Conservation (phyloP, 2,888 invertebrate species). For the Heteropelma amictum region DNA sequence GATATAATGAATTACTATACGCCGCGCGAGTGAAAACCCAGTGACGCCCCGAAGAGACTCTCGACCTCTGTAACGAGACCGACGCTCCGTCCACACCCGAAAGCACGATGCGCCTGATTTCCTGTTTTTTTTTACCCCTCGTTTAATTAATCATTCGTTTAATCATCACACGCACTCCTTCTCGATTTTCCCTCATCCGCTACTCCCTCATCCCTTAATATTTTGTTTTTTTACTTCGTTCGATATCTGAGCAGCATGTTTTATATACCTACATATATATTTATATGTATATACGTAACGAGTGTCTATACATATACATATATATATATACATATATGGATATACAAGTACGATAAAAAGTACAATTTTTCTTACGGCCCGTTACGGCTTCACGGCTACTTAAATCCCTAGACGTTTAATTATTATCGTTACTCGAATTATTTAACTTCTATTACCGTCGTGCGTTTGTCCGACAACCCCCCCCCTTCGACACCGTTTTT, state of each 20-base stretch:
- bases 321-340: slow-evolving; percentile 41
- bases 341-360: slow-evolving; percentile 56
- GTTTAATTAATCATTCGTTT: too few relatives aligned
- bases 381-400: slow-evolving; percentile 59
- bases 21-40: slow-evolving; percentile 48
- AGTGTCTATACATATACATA: slow-evolving; percentile 38
- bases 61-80: slow-evolving; percentile 49
- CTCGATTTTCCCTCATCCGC: neutral
- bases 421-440: slow-evolving; percentile 56
- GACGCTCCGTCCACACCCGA: slow-evolving; percentile 41
- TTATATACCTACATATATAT: slow-evolving; percentile 49
- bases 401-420: slow-evolving; percentile 57
- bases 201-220: slow-evolving; percentile 10
- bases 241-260: slow-evolving; percentile 57
- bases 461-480: slow-evolving; percentile 49
- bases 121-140: slow-evolving; percentile 27
- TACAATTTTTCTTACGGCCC: slow-evolving; percentile 48
- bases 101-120: slow-evolving; percentile 35
- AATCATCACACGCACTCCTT: neutral
- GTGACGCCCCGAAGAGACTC: slow-evolving; percentile 47
- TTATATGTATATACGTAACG: slow-evolving; percentile 21
- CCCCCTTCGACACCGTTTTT: slow-evolving; percentile 26
- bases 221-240: slow-evolving; percentile 32
- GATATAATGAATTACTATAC: slow-evolving; percentile 28
- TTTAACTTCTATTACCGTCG: slow-evolving; percentile 50